These are phyloP conservation scores for Hydrotaea diabolus DNA, from an alignment of 2,888 invertebrate species.

Conservation along the genomic window DNA sequence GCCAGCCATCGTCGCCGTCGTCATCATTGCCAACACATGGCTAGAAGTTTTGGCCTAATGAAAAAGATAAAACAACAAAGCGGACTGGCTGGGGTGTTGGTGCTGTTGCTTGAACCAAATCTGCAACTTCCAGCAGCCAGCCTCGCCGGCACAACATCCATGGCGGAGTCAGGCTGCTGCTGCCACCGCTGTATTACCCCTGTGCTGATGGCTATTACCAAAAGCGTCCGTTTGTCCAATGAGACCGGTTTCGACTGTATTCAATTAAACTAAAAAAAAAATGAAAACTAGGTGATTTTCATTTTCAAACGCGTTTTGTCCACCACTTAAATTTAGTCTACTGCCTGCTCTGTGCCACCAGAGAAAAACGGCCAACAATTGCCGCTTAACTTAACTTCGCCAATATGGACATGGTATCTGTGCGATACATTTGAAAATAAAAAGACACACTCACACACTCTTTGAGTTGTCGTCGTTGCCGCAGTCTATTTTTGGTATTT, in stretches of 20 bases:
- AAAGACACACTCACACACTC: neutral
- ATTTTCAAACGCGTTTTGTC: slow-evolving; percentile 64
- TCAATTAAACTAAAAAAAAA: slow-evolving; percentile 71
- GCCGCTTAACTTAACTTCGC: no score
- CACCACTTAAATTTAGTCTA: slow-evolving; percentile 10
- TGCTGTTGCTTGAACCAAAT: neutral
- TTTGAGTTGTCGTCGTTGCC: neutral
- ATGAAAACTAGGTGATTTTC: slow-evolving; percentile 71
- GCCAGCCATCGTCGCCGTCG: neutral
- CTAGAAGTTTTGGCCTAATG: neutral
- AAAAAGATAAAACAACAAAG: neutral
- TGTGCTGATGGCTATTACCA: slow-evolving; percentile 21
- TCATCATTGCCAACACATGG: neutral
- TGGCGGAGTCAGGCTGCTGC: neutral
- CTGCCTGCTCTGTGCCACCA: no score
- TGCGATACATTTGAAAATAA: no score
- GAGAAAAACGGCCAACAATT: no score
- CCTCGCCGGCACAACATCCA: neutral
- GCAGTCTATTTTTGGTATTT: slow-evolving; percentile 57
- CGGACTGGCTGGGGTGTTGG: neutral
- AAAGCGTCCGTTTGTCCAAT: neutral
- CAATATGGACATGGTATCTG: no score
- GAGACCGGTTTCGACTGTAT: slow-evolving; percentile 37
- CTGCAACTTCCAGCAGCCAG: neutral
- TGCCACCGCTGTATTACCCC: no score